phyloP scores from a whole-genome alignment of 2,888 invertebrate species.

The Baronia brevicornis region DNA sequence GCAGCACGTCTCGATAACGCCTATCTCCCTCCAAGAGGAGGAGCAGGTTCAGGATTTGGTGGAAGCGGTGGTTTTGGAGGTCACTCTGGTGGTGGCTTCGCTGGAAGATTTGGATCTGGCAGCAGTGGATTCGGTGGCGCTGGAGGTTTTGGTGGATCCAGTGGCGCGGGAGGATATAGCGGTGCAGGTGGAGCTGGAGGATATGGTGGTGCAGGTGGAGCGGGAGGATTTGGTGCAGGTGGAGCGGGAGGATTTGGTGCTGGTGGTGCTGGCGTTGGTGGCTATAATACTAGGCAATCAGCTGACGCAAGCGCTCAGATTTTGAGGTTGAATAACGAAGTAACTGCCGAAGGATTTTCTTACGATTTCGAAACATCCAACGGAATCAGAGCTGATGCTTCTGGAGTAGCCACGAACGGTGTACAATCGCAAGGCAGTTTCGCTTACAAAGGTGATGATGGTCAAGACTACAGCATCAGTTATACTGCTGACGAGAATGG shows the following conservation, averaged over 20 bases:
- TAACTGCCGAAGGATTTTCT: constrained; percentile 62
- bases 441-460: constrained; percentile 67
- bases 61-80: constrained; percentile 34
- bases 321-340: constrained; percentile 56
- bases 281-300: constrained; percentile 32
- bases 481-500: constrained; percentile 72
- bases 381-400: constrained; percentile 65
- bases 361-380: constrained; percentile 69
- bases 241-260: constrained; percentile 26
- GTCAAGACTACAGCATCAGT: constrained; percentile 66
- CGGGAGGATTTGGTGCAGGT: constrained; percentile 19
- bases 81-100: constrained; percentile 22
- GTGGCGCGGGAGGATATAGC: constrained; percentile 17
- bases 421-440: constrained; percentile 69
- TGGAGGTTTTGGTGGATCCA: constrained; percentile 16
- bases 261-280: constrained; percentile 23
- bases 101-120: constrained; percentile 19
- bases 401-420: constrained; percentile 63
- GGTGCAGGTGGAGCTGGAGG: constrained; percentile 24
- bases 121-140: constrained; percentile 40
- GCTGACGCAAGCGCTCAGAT: constrained; percentile 61
- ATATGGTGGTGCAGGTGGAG: constrained; percentile 24
- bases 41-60: constrained; percentile 55
- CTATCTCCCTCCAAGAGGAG: constrained; percentile 67
- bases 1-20: constrained; percentile 67